Base-by-base conservation (phyloP, 1,140 invertebrate genomes). In the Daktulosphaira vitifoliae region DNA sequence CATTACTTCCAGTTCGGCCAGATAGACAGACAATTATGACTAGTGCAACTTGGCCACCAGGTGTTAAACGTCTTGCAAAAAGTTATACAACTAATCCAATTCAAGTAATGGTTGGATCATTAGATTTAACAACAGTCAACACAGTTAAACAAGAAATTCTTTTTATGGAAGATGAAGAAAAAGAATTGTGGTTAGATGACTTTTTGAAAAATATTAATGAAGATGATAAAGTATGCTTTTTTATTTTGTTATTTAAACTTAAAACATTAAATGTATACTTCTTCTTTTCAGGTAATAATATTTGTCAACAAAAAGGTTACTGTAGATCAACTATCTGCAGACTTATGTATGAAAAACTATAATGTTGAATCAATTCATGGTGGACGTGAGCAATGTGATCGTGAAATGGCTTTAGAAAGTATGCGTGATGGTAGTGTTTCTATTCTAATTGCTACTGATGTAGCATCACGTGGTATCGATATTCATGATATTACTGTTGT, bases 391-490 rank as follows among this genome's bases (percentile, higher is more conserved):
- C 92, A 96, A 71, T 72, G 66, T 69, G 92, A 96, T 72, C 77
- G 92, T 49, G 92, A 96, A 74, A 83, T 83, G 73, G 90, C 92
- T 8, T 76, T 96, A 8, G 81, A 82, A 33, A 90, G 93, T 69
- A 84, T 96, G 65, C 86, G 86, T 71, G 78, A 77, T 66, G 90
- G 90, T 0, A 72, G 75, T 6, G 85, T 88, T 0, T 79, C 79
- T 33, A 89, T 96, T 68, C 78, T 96, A n/a, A 81, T 96, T 20
- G 92, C 92, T 3, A 96, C 93, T n/a, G 93, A 96, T 80, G 87
- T 96, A 16, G 92, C 91, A 0, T 91, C 90, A 26, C 79, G 92
- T 69, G 92, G 93, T 26, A 82, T 96, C 49, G 92, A 97, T 74
- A 92, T 96, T 39, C 86, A 88, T 73, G 90, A 95, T 72, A 81